phyloP scores from a whole-genome alignment of 2,888 invertebrate genomes.

The Drosophila mimica region DNA sequence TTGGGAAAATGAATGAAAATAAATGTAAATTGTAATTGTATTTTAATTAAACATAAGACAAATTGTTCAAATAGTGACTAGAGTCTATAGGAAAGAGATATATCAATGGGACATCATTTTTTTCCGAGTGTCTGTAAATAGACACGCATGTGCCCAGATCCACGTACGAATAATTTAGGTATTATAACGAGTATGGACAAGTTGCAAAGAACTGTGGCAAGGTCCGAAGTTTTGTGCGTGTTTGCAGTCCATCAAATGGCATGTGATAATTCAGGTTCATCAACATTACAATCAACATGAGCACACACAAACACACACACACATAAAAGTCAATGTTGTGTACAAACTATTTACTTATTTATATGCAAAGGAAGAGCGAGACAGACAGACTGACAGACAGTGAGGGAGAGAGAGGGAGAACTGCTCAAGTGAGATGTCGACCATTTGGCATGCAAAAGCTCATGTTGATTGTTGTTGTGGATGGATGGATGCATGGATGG shows the following conservation, averaged over 20 bases:
- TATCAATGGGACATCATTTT: not conserved
- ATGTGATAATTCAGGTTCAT: constrained; percentile 81
- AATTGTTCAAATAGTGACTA: not conserved
- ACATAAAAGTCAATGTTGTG: constrained; percentile 70
- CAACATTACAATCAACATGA: constrained; percentile 74
- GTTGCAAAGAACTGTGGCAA: constrained; percentile 20
- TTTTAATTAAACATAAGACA: not conserved
- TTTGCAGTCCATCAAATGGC: constrained; percentile 75
- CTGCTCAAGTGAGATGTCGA: constrained; percentile 42
- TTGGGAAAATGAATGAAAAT: not conserved
- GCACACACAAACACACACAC: constrained; percentile 29
- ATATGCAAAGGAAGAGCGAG: constrained; percentile 41
- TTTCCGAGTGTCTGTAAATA: not conserved
- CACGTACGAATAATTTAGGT: constrained; percentile 16
- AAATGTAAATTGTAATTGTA: not conserved
- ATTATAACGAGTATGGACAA: constrained; percentile 15
- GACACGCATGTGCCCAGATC: not conserved
- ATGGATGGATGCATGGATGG: constrained; percentile 1
- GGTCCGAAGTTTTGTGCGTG: constrained; percentile 66
- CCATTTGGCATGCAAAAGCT: constrained; percentile 69
- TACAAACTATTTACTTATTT: constrained; percentile 73
- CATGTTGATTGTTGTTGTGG: constrained; percentile 24
- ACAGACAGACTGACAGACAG: constrained; percentile 7
- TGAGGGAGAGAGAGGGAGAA: not conserved
- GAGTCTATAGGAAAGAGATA: not conserved